These are phyloP conservation scores for Cheilosia impressa DNA, from an alignment of 2,888 invertebrate species.

Conservation along the genomic window DNA sequence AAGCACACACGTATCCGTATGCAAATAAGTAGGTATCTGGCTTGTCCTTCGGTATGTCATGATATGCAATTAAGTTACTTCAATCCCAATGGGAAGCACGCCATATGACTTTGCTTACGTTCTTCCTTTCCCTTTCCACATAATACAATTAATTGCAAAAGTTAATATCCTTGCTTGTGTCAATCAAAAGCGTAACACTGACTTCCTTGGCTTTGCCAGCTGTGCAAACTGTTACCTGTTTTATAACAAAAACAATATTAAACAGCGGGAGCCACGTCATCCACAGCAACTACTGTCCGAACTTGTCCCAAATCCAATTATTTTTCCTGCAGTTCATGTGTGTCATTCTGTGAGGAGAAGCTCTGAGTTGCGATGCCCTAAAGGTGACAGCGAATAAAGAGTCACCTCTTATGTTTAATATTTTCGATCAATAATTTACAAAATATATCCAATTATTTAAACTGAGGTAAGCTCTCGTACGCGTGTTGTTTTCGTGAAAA, in stretches of 20 bases:
- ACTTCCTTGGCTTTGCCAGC: constrained; percentile 6
- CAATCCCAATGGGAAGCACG: constrained; percentile 12
- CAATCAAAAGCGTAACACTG: constrained; percentile 42
- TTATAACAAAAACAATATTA: constrained; percentile 7
- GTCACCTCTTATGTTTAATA: neutral
- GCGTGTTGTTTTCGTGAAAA: neutral
- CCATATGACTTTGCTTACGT: neutral
- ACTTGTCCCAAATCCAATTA: constrained; percentile 18
- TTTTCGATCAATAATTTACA: neutral
- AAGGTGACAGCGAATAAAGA: constrained; percentile 17
- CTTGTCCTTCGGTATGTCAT: neutral
- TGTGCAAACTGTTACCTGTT: neutral
- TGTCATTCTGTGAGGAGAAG: neutral
- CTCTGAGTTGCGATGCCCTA: neutral
- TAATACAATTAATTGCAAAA: constrained; percentile 47
- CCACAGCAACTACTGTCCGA: constrained; percentile 1
- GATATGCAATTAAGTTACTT: constrained; percentile 26
- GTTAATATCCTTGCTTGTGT: constrained; percentile 54
- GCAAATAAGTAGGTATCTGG: constrained; percentile 21
- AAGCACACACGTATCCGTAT: constrained; percentile 2
- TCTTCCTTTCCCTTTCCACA: neutral
- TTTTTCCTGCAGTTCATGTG: neutral
- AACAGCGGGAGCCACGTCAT: neutral
- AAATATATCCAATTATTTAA: constrained; percentile 13
- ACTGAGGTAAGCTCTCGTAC: neutral